Evolutionary conservation across 1,140 invertebrate genomes (phyloP).

Genomic region (Rhynchophorus ferrugineus): DNA sequence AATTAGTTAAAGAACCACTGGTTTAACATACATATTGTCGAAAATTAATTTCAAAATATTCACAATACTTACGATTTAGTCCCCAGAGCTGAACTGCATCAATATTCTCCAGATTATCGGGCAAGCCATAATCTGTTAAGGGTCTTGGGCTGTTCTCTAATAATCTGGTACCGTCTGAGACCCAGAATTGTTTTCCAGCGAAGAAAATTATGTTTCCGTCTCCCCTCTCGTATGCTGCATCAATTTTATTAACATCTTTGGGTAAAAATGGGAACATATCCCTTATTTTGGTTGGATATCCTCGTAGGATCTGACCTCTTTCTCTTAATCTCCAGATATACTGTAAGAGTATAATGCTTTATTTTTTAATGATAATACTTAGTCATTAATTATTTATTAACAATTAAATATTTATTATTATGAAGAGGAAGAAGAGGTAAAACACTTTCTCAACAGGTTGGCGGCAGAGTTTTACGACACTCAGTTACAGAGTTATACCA

Average conservation of each 20-base stretch:
- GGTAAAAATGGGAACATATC: slow-evolving; percentile 57
- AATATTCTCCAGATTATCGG: slow-evolving; percentile 52
- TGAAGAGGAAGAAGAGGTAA: too few species aligned
- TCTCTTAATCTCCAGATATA: slow-evolving; percentile 55
- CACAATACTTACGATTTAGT: slow-evolving; percentile 41
- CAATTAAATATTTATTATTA: too few species aligned
- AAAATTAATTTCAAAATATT: background rate
- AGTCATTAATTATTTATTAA: too few species aligned
- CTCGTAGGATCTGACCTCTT: slow-evolving; percentile 44
- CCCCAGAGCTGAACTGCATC: slow-evolving; percentile 64
- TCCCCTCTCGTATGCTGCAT: slow-evolving; percentile 66
- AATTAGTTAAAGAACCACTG: too few species aligned
- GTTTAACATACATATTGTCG: too few species aligned
- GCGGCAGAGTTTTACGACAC: too few species aligned
- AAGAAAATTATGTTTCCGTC: slow-evolving; percentile 72
- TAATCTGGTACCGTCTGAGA: slow-evolving; percentile 54
- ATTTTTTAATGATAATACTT: too few species aligned
- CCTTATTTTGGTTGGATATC: slow-evolving; percentile 53
- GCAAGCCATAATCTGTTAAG: slow-evolving; percentile 55
- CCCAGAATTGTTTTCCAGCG: slow-evolving; percentile 57
- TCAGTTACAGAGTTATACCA: too few species aligned
- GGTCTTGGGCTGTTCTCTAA: slow-evolving; percentile 48
- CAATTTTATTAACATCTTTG: slow-evolving; percentile 50
- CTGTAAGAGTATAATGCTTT: slow-evolving; percentile 36
- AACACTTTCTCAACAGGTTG: too few species aligned